phyloP scores from a whole-genome alignment of 1,140 invertebrate genomes.

The Diorhabda elongata region DNA sequence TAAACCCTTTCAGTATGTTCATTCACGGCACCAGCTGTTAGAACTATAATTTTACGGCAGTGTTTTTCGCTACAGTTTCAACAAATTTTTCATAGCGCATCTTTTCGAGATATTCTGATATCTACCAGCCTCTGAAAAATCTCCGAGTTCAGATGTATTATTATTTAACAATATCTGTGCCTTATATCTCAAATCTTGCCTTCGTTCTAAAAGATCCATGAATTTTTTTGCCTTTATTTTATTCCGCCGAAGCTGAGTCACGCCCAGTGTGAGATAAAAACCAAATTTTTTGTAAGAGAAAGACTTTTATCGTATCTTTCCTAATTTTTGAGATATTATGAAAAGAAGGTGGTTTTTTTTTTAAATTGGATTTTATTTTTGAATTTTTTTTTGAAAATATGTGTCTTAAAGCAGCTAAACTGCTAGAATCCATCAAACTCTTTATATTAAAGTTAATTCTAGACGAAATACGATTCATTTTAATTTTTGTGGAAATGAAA shows the following conservation, averaged over 20 bases:
- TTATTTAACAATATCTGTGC: background rate
- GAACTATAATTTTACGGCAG: background rate
- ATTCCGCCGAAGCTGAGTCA: background rate
- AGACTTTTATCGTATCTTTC: background rate
- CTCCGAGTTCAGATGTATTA: background rate
- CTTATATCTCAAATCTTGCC: background rate
- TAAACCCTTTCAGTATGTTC: conserved; percentile 4
- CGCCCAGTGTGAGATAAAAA: background rate
- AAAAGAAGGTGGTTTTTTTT: background rate
- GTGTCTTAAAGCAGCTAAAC: too few species aligned
- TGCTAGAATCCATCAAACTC: too few species aligned
- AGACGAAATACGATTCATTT: too few species aligned
- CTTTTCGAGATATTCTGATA: background rate
- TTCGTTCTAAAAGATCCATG: background rate
- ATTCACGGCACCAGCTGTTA: background rate
- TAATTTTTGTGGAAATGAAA: too few species aligned
- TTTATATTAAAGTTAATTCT: too few species aligned
- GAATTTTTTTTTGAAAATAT: too few species aligned
- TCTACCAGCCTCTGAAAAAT: background rate
- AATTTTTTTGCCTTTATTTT: conserved; percentile 1
- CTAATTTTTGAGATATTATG: background rate
- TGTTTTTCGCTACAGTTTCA: background rate
- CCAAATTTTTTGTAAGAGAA: background rate
- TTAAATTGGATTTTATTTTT: background rate
- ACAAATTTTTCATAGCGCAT: background rate